Conservation (phyloP, 2,113 vertebrate species). For the Vulpes vulpes region DNA sequence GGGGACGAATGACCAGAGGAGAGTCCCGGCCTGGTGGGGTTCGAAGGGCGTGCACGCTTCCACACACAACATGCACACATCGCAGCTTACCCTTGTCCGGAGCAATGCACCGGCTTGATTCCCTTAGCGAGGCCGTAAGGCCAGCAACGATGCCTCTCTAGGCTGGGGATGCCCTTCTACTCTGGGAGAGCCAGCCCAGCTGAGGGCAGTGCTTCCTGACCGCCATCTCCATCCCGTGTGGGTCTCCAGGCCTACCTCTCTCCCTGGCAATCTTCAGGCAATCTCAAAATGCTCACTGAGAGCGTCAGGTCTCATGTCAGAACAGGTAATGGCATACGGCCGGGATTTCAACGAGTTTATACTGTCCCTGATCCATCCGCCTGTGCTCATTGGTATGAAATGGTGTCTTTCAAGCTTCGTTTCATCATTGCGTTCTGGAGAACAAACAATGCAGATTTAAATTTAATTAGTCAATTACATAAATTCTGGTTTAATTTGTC, state of each 20-base stretch:
- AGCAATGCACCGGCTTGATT: background rate
- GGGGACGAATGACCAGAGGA: background rate
- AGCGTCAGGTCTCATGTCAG: background rate
- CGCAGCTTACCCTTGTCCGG: background rate
- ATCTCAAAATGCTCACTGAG: background rate
- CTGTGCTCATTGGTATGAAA: background rate
- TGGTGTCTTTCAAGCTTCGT: background rate
- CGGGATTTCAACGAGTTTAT: background rate
- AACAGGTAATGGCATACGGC: too few species aligned
- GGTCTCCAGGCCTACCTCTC: background rate
- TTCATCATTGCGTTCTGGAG: background rate
- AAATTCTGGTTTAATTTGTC: background rate
- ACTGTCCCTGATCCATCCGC: background rate
- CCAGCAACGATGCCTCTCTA: too few species aligned
- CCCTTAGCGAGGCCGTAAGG: too few species aligned
- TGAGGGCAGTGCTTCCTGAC: background rate
- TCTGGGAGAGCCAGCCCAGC: background rate
- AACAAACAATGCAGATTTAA: background rate
- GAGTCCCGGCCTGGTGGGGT: fast-evolving
- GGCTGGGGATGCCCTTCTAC: too few species aligned
- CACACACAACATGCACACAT: fast-evolving
- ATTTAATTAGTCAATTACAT: background rate
- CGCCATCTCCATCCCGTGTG: too few species aligned
- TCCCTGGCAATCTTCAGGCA: background rate
- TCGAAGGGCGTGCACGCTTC: too few species aligned